Conservation (phyloP, 1,140 invertebrate genomes). For the Andrena cerasifolii region DNA sequence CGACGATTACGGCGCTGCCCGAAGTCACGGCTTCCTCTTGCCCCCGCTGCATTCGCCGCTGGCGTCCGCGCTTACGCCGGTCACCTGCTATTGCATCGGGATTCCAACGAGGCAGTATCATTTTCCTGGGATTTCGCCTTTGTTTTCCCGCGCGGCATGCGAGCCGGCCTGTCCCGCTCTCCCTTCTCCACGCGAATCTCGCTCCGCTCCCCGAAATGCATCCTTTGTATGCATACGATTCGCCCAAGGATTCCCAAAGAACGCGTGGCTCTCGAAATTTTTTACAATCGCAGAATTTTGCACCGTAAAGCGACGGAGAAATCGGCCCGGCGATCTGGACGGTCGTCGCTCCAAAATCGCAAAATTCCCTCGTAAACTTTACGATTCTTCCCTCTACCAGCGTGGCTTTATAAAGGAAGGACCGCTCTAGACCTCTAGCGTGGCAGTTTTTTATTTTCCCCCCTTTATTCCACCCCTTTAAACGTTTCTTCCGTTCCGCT, state of each 20-base stretch:
- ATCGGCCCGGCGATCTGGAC: not conserved
- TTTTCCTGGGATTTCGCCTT: not conserved
- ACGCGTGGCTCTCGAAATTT: constrained; percentile 31
- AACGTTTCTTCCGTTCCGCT: not conserved
- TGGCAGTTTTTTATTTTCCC: not conserved
- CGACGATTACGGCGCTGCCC: constrained; percentile 33
- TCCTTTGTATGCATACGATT: not conserved
- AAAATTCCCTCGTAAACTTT: constrained; percentile 33
- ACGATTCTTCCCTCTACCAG: not conserved
- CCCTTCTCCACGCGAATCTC: constrained; percentile 10
- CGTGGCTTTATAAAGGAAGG: not conserved
- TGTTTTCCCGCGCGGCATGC: too few species aligned
- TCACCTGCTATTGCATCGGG: not conserved
- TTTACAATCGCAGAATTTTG: constrained; percentile 15
- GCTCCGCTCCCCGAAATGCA: constrained; percentile 29
- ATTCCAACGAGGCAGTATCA: not conserved
- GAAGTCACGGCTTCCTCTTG: constrained; percentile 20
- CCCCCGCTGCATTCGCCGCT: not conserved
- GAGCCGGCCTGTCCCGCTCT: not conserved
- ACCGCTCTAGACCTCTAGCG: constrained; percentile 8
- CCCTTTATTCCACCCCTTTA: not conserved
- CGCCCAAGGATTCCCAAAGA: constrained; percentile 14
- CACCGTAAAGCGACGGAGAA: constrained; percentile 7
- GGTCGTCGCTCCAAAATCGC: constrained; percentile 24
- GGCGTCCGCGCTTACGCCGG: not conserved